phyloP scores from a whole-genome alignment of 2,113 vertebrate species.

The Natator depressus region DNA sequence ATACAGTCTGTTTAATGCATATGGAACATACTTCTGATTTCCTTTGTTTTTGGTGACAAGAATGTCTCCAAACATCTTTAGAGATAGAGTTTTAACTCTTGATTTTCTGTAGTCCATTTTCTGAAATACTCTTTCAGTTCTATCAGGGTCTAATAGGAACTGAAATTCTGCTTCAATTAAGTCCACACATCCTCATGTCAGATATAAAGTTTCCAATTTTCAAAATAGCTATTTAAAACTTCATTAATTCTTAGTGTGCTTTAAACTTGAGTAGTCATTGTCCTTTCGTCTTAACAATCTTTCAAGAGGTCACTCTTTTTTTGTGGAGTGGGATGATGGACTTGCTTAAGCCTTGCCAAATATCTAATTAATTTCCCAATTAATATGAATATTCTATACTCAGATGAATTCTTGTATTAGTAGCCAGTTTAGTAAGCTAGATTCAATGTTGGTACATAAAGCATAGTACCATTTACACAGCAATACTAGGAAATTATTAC shows the following conservation, averaged over 20 bases:
- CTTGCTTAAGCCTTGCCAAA: background rate
- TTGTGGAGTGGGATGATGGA: background rate
- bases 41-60: too few species aligned
- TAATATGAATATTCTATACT: background rate
- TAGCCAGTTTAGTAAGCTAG: background rate
- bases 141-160: too few species aligned
- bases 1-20: too few species aligned
- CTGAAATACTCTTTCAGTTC: too few species aligned
- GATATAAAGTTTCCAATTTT: background rate
- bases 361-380: background rate
- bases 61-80: too few species aligned
- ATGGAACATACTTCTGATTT: too few species aligned
- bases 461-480: background rate
- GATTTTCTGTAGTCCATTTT: too few species aligned
- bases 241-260: background rate
- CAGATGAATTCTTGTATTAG: background rate
- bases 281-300: background rate
- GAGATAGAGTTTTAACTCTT: too few species aligned
- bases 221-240: background rate
- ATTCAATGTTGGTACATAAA: background rate
- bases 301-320: background rate
- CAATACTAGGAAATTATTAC: background rate
- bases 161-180: background rate
- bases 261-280: background rate
- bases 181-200: background rate